Evolutionary conservation across 2,113 vertebrate genomes (phyloP), one percentile per base, ranked within the genome.

Genomic region (Oenanthe oenanthe): DNA sequence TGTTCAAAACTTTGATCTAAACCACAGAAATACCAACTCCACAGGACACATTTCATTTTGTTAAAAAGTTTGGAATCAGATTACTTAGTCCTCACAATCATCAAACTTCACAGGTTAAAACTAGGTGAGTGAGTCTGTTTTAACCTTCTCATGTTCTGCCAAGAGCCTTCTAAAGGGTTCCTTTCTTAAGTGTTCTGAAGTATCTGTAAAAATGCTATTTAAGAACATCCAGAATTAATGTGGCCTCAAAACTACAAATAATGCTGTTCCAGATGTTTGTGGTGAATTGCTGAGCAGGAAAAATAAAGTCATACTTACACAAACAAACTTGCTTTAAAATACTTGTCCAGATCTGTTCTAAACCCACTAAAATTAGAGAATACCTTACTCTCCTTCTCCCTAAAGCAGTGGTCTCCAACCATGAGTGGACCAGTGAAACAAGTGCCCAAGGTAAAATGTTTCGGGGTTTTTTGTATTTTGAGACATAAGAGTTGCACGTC

Each of bases 101-200:
- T 67, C 54, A 91, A 31, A 80, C 73, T 93, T 95, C 67, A 85
- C 15, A 75, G 87, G 94, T 43, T 71, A 87, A 84, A 17, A 76
- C 36, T 73, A 92, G 71, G 88, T 81, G 82, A 77, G 79, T 67
- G 45, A 70, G 74, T 85, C 76, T 88, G 6, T 66, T 92, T 88
- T 83, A 95, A 70, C 51, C 56, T 79, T 96, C 81, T 94, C 24
- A 95, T 93, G 85, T 93, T 92, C 71, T 96, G 96, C 92, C 93
- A 96, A 93, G 62, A 88, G 62, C 56, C 67, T 97, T 96, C 85
- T 89, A 76, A 95, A 93, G 14, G 85, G 34, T 74, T 92, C 77
- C 72, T 61, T 94, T 86, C 89, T 87, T 86, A 88, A 86, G 62
- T 83, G 58, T 86, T 95, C 80, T 88, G 88, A 93, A 89, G 58